Base-by-base conservation (phyloP, 2,797 vertebrate species). In the Limnodromus scolopaceus region DNA sequence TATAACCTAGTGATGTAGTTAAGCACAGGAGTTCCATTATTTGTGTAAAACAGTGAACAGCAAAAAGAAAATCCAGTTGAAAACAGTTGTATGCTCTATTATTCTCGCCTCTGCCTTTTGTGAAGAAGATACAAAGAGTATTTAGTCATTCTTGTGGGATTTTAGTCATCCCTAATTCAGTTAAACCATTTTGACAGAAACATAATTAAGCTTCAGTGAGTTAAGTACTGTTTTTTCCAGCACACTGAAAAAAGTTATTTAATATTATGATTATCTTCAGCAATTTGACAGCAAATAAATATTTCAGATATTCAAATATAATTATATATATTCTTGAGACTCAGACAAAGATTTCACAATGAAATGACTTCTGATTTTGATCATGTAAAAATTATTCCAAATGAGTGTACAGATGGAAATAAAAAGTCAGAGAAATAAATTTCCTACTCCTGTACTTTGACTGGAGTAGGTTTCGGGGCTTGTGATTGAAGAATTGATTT, bases 121-220 rank as follows among this genome's bases (percentile, higher is more conserved):
- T 58, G 48, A 87, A 82, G 51, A 76, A 74, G 49, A 87, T 20
- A 53, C 30, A 85, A 83, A 70, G 38, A 71, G 6, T 51, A 75
- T 87, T 94, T 90, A 93, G 60, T 84, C 32, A 64, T 85, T 96
- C 84, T 68, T 76, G 57, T 48, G 90, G 68, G 84, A 76, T 89
- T 97, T 94, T 70, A 94, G 46, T 96, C 77, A 93, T 76, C 72
- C 46, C 32, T 91, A 75, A 92, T 87, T 96, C 93, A 79, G 84
- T 95, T 89, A 94, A 95, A 96, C 64, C 57, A 72, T 80, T 95
- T 93, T 81, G 58, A 84, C 85, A 93, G 70, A 80, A 81, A 93
- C 71, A 83, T 55, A 91, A 95, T 77, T 39, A 95, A 86, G 23
- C 57, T 89, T 93, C 81, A 70, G 6, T 84, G 86, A 83, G 39